Evolutionary conservation across 2,888 invertebrate genomes (phyloP).

Genomic region (Drosophila prolongata): DNA sequence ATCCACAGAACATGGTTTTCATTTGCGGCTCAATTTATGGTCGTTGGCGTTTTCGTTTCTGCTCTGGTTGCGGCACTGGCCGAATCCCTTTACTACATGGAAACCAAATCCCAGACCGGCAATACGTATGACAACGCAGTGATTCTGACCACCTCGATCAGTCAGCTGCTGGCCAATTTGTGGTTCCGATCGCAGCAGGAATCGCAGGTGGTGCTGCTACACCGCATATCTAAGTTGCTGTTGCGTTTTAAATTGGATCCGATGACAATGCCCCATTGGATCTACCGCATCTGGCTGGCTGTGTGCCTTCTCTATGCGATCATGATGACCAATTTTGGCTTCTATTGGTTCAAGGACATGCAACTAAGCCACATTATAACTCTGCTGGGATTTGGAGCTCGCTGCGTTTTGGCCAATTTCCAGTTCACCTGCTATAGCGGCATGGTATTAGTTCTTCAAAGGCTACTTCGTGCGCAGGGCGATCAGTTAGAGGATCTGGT

Average conservation of each 20-base stretch:
- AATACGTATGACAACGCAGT: constrained; percentile 48
- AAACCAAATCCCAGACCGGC: constrained; percentile 15
- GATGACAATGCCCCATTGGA: background rate
- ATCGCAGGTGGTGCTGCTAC: constrained; percentile 33
- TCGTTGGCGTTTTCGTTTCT: constrained; percentile 18
- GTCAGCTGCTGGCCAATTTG: constrained; percentile 47
- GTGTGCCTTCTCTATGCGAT: constrained; percentile 15
- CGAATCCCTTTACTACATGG: constrained; percentile 31
- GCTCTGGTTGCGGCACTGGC: constrained; percentile 22
- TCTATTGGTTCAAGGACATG: constrained; percentile 8
- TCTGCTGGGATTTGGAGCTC: constrained; percentile 32
- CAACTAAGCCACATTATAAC: constrained; percentile 9
- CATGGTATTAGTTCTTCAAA: constrained; percentile 31
- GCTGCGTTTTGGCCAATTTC: constrained; percentile 48
- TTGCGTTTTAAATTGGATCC: background rate
- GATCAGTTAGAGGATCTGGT: constrained; percentile 7
- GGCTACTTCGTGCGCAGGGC: constrained; percentile 36
- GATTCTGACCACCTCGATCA: constrained; percentile 23
- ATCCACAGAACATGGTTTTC: constrained; percentile 27
- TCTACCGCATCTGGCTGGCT: constrained; percentile 42
- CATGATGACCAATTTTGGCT: constrained; percentile 4
- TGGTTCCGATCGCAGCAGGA: constrained; percentile 56
- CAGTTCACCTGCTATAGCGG: constrained; percentile 49
- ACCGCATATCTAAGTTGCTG: constrained; percentile 15
- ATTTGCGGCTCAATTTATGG: background rate